A percentile compares a stretch with the other conserved stretches of the same genome.
Evolutionary conservation across 2,113 vertebrate species (phyloP).

Genomic region (Lota lota): DNA sequence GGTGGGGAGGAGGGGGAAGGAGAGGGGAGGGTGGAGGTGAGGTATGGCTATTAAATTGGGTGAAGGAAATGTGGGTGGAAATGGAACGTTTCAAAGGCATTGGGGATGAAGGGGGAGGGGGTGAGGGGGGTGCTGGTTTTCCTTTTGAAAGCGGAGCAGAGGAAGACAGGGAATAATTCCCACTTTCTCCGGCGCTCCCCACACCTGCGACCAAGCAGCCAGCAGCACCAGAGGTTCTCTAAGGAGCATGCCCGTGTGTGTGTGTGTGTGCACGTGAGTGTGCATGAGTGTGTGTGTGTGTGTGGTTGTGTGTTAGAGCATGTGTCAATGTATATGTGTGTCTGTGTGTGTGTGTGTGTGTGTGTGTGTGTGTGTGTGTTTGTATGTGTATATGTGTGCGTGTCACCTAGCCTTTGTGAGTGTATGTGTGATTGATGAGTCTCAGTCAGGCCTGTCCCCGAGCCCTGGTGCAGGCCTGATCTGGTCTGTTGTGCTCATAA

Average conservation of each 20-base stretch:
- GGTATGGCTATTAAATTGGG: slow-evolving; percentile 64
- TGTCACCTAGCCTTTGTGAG: slow-evolving; percentile 41
- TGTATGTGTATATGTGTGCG: slow-evolving; percentile 17
- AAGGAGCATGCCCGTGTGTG: not conserved
- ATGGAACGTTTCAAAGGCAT: slow-evolving; percentile 57
- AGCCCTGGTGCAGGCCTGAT: slow-evolving; percentile 58
- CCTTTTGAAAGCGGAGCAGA: slow-evolving; percentile 46
- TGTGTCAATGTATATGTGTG: not conserved
- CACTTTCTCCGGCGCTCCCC: slow-evolving; percentile 51
- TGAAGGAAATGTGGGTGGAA: slow-evolving; percentile 62
- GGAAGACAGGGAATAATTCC: slow-evolving; percentile 57
- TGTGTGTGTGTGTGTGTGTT: slow-evolving; percentile 2
- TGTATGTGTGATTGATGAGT: slow-evolving; percentile 66
- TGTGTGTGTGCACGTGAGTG: slow-evolving; percentile 1
- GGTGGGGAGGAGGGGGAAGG: slow-evolving; percentile 50
- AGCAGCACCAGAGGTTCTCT: slow-evolving; percentile 30
- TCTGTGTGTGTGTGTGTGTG: not conserved
- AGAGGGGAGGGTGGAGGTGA: slow-evolving; percentile 39
- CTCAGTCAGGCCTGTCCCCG: slow-evolving; percentile 54
- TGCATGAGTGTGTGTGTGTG: slow-evolving; percentile 2
- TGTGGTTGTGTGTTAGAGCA: not conserved
- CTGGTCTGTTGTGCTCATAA: slow-evolving; percentile 71
- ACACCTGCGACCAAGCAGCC: slow-evolving; percentile 70
- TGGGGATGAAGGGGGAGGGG: not conserved
- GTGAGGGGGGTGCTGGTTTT: slow-evolving; percentile 36